Base-by-base conservation (phyloP, 1,140 invertebrate species). In the Hyposmocoma kahamanoa region DNA sequence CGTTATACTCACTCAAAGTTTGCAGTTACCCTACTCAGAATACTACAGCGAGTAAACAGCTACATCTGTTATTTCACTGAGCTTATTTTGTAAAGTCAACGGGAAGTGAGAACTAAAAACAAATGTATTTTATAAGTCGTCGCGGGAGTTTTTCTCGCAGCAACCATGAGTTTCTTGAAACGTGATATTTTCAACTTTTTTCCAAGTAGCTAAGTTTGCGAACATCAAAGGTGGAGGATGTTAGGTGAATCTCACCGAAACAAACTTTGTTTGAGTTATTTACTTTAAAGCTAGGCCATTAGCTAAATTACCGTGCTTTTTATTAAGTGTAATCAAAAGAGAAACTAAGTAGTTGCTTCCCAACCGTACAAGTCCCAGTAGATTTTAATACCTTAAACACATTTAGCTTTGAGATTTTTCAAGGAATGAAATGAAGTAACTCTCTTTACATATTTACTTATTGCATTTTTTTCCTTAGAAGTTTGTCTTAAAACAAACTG, bases 201-300 rank as follows among this genome's bases (percentile, higher is more conserved):
- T 63, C 60, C 50, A 62, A 71, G 55, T 59, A 39, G 22, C 50
- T 20, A 64, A 56, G 59, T 42, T 17, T 57, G 42, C 56, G 41
- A 63, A 69, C 63, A 69, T 72, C 69, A 74, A 74, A 80, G 67
- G 72, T 67, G 51, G 54, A 53, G 61, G 56, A 45, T 55, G 53
- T 57, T 68, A 54, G 54, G 55, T 53, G 67, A 67, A 67, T 71
- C 59, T 67, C 59, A 62, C 69, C 66, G 66, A 67, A 62, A 61
- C 53, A 69, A 72, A 73, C 70, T 76, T 75, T 72, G 69, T 72
- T 70, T 61, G 62, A 77, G 51, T 66, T 77, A 74, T 80, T 80
- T 74, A 74, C 68, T 80, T 75, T 71, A 63, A 58, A 75, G 68
- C 56, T 59, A 59, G 67, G 70, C 76, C 76, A 78, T 80, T 80